Evolutionary conservation across 2,888 invertebrate genomes (phyloP), one percentile per base, ranked within the genome.

Genomic region (Fragum whitleyi): DNA sequence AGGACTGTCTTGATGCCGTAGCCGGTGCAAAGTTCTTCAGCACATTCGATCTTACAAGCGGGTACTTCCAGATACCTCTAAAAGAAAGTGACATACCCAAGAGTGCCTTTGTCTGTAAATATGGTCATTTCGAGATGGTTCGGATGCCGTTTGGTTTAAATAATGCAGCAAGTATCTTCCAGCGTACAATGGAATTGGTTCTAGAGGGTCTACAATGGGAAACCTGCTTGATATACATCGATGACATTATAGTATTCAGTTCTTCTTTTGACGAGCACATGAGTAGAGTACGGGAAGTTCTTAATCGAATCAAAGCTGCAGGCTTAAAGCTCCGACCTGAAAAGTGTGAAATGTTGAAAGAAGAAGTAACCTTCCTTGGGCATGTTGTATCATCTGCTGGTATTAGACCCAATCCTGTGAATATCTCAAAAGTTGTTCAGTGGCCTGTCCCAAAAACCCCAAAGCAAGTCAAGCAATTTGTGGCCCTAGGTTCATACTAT

Each of bases 21-120:
- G 51, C 53, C 3, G 83, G 80, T 16, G 68, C 78, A 19, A 75
- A 47, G 6, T 57, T 77, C 9, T 82, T 79, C 32, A 70, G 70
- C 7, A 74, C 77, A 14, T 51, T 51, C 16, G 51, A 51, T 21
- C 51, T 51, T 7, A 51, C 68, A 1, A 68, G 74, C 14, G 82
- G 82, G 19, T 85, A 77, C 32, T 75, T 79, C 39, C 82, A 85
- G 39, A 73, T 85, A 26, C 79, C 82, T 5, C 67, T 83, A 2
- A 75, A 78, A n/a, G 36, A 72, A 16, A 55, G 53, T 36, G 77
- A 82, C 53, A 77, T 77, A 26, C 72, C 77, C 21, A 86, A 86
- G 68, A 86, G 79, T 14, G 80, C 82, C 7, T 74, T 74, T 51
- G 57, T 32, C 55, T 51, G 57, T 32, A 68, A 74, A 51, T 68